phyloP scores from a whole-genome alignment of 2,797 vertebrate genomes.

The Bucorvus abyssinicus region DNA sequence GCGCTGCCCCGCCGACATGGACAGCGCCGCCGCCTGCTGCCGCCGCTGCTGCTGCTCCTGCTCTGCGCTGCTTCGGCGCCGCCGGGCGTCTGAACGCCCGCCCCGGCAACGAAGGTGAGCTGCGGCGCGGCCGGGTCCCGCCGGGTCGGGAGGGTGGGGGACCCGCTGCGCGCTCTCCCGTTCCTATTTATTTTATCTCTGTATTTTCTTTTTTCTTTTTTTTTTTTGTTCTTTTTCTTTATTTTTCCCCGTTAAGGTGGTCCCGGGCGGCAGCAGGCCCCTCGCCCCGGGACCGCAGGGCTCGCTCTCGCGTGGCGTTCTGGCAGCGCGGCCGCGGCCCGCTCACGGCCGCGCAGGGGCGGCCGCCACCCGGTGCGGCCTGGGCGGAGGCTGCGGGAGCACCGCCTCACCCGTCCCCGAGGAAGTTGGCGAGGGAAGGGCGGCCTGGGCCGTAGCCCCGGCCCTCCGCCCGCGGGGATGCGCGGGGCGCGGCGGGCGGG shows the following conservation, averaged over 20 bases:
- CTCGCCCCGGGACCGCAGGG: background rate
- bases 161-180: background rate
- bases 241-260: background rate
- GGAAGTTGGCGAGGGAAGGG: background rate
- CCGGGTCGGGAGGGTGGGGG: background rate
- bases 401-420: background rate
- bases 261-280: background rate
- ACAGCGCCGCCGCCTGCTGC: conserved; percentile 73
- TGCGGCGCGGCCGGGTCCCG: background rate
- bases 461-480: background rate
- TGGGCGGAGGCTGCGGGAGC: background rate
- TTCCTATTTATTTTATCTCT: background rate
- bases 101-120: conserved; percentile 93
- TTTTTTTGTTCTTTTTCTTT: background rate
- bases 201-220: too few species aligned
- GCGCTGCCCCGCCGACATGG: conserved; percentile 91
- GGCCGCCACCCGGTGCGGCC: background rate
- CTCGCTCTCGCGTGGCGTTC: background rate
- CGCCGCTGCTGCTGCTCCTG: conserved; percentile 75
- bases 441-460: background rate
- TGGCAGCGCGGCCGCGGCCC: background rate
- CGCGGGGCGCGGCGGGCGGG: background rate
- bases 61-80: conserved; percentile 70
- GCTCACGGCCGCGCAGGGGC: background rate
- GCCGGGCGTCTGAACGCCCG: conserved; percentile 77